These are phyloP conservation scores for Phycodurus eques DNA, from an alignment of 2,113 vertebrate genomes.

Conservation along the genomic window DNA sequence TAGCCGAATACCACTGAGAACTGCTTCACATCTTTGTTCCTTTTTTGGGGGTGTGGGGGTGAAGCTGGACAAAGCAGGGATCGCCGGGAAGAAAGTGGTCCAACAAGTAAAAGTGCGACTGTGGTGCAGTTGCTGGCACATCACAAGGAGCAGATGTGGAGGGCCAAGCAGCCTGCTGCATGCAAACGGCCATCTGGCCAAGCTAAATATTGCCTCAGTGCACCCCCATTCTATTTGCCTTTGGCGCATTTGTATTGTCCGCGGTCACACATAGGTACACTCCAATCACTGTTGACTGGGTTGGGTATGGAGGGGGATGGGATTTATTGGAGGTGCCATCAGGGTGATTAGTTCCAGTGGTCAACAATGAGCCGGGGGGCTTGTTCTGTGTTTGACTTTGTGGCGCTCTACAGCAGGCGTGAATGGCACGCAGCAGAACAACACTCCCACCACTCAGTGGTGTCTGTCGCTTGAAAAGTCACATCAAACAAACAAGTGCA, in stretches of 20 bases:
- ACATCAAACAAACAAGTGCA: slow-evolving; percentile 69
- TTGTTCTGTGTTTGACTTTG: slow-evolving; percentile 67
- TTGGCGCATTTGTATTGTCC: slow-evolving; percentile 74
- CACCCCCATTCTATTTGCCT: slow-evolving; percentile 76
- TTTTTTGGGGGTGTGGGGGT: not conserved
- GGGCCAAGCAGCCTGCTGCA: slow-evolving; percentile 70
- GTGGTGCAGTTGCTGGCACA: slow-evolving; percentile 64
- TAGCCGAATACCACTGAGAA: no score
- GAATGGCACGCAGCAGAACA: slow-evolving; percentile 67
- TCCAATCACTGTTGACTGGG: slow-evolving; percentile 68
- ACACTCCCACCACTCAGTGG: slow-evolving; percentile 66
- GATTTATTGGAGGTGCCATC: slow-evolving; percentile 73
- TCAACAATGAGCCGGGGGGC: slow-evolving; percentile 69
- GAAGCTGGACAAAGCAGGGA: slow-evolving; percentile 24
- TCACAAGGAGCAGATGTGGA: slow-evolving; percentile 76
- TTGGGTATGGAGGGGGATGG: slow-evolving; percentile 61
- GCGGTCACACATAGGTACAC: slow-evolving; percentile 76
- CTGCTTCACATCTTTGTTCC: no score
- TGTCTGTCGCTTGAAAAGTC: slow-evolving; percentile 69
- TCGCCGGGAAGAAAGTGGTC: slow-evolving; percentile 31
- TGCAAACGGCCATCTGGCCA: slow-evolving; percentile 77
- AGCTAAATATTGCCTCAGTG: slow-evolving; percentile 79
- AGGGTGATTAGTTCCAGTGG: slow-evolving; percentile 74
- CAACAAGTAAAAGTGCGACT: slow-evolving; percentile 58
- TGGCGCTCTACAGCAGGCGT: slow-evolving; percentile 66